phyloP scores from a whole-genome alignment of 1,140 invertebrate species.

The Rhyacophila brunnea region DNA sequence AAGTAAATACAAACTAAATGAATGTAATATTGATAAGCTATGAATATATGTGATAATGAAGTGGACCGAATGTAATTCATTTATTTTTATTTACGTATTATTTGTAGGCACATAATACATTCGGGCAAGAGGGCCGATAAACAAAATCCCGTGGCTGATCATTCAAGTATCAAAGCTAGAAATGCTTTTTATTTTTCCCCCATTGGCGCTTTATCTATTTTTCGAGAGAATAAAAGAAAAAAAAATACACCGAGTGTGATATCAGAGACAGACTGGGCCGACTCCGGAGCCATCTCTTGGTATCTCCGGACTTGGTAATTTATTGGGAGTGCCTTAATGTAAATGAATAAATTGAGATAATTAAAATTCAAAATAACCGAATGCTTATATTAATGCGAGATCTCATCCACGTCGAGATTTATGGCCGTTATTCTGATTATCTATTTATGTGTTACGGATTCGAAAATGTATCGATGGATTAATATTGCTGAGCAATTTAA shows the following conservation, averaged over 20 bases:
- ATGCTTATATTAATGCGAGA: constrained; percentile 27
- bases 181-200: not conserved
- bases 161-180: no score
- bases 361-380: constrained; percentile 33
- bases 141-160: no score
- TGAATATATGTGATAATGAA: no score
- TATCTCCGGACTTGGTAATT: constrained; percentile 20
- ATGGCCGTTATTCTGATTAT: constrained; percentile 18
- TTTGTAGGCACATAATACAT: no score
- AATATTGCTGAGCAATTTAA: not conserved
- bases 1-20: no score
- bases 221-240: not conserved
- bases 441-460: not conserved
- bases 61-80: no score
- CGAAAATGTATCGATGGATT: not conserved
- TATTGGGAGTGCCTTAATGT: constrained; percentile 32
- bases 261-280: not conserved
- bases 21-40: no score
- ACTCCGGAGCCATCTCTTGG: constrained; percentile 11
- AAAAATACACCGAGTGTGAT: not conserved
- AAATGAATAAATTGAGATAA: constrained; percentile 35
- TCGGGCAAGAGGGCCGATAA: no score
- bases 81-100: no score
- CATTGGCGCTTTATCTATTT: not conserved
- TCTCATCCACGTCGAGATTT: constrained; percentile 24